A percentile compares a stretch with the other conserved stretches of the same genome.
phyloP scores from a whole-genome alignment of 2,113 vertebrate species.

The Axis porcinus region DNA sequence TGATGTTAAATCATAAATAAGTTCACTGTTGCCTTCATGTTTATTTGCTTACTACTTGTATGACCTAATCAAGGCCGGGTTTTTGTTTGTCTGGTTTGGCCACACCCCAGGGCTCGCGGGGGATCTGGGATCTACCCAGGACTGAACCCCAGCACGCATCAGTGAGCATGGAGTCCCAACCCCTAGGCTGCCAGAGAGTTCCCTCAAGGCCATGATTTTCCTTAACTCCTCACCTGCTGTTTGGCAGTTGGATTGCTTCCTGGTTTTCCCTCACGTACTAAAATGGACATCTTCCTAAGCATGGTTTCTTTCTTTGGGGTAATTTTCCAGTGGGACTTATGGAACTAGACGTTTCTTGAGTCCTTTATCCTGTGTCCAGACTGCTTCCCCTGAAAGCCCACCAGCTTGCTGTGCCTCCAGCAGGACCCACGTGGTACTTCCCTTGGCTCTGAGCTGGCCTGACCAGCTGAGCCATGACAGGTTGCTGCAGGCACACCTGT shows the following conservation, averaged over 20 bases:
- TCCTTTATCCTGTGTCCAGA: neutral
- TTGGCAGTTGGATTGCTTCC: neutral
- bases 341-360: neutral
- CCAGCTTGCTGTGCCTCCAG: neutral
- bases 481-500: neutral
- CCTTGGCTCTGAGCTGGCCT: neutral
- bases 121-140: neutral
- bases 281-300: neutral
- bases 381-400: neutral
- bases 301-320: neutral
- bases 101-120: accelerated
- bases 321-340: neutral
- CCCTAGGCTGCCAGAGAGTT: neutral
- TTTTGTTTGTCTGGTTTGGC: neutral
- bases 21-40: neutral
- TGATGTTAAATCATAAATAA: neutral
- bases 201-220: neutral
- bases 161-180: neutral
- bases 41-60: neutral
- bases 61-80: neutral
- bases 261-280: neutral
- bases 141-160: neutral
- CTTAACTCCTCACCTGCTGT: neutral
- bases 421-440: neutral
- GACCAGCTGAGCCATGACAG: neutral